Conservation (phyloP, 2,888 invertebrate species). For the Cetonia aurata region DNA sequence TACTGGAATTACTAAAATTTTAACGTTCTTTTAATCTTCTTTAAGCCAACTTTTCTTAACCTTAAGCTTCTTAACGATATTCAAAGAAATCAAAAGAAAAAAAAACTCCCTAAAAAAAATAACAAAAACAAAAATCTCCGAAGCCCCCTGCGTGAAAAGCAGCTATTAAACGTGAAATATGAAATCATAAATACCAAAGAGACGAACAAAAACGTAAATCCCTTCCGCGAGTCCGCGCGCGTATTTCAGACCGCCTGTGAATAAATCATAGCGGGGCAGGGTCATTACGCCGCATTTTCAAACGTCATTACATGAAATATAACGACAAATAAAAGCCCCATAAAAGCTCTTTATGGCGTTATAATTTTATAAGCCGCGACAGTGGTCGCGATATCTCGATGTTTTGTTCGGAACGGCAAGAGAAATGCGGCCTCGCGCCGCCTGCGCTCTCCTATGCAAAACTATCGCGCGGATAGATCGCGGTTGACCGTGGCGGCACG, state of each 20-base stretch:
- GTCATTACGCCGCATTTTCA: constrained; percentile 52
- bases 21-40: too few relatives aligned
- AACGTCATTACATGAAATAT: constrained; percentile 57
- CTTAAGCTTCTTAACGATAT: too few relatives aligned
- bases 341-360: constrained; percentile 56
- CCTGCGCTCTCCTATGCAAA: constrained; percentile 21
- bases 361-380: constrained; percentile 58
- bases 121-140: not conserved
- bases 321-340: constrained; percentile 56
- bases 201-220: constrained; percentile 20
- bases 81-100: too few relatives aligned
- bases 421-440: constrained; percentile 35
- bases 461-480: constrained; percentile 32
- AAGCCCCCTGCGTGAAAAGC: not conserved
- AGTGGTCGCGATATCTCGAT: constrained; percentile 48
- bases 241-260: constrained; percentile 22
- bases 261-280: constrained; percentile 40
- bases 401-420: constrained; percentile 44
- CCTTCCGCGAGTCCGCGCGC: constrained; percentile 8
- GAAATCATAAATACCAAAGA: constrained; percentile 10
- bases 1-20: too few relatives aligned
- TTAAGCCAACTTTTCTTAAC: too few relatives aligned
- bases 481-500: constrained; percentile 13
- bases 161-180: constrained; percentile 14
- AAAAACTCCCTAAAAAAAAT: constrained; percentile 5